Base-by-base conservation (phyloP, 2,888 invertebrate species). In the Drosophila nigricruria region DNA sequence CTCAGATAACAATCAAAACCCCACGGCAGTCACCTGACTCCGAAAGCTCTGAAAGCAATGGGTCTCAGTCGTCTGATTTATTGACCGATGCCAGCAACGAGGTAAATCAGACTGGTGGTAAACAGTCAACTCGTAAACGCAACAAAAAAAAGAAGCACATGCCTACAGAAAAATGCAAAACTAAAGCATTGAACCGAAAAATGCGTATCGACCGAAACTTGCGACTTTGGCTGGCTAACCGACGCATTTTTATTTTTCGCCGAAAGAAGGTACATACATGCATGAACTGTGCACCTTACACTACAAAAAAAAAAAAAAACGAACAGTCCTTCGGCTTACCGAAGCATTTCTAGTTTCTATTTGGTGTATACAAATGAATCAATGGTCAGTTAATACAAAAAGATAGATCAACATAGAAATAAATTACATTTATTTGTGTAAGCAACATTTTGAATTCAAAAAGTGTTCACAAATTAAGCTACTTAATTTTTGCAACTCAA, bases 201-300 rank as follows among this genome's bases (percentile, higher is more conserved):
- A 43, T 70, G 36, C 88, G 77, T 5, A 64, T 88, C 50, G 77
- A 59, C 58, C 81, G 90, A 30, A 88, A 79, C 34, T 70, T 91
- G 30, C 85, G 91, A 9, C 71, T 90, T 56, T 91, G 91, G 90
- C 67, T 91, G 70, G 85, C 76, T 27, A 82, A 87, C 40, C 82
- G 89, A 38, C 80, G 87, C 23, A 91, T 91, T 62, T 84, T 87
- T 38, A 91, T 91, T 30, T 78, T 70, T 30, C 81, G 91, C 0
- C 73, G 82, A 10, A 88, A 70, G 38, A 91, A 84, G 73, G 91
- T 83, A 77, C 53, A 14, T 59, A 40, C n/a, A 16, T 32, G 14
- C n/a, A 16, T 32, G 14, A 63, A 45, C 45, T 6, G 12, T 45
- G 36, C 49, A 47, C 49, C 12, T 9, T 5, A 5, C 32, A 32